Percentiles rank a stretch among this genome's conserved stretches.
Conservation (phyloP, 2,797 vertebrate genomes). For the Selene dorsalis region DNA sequence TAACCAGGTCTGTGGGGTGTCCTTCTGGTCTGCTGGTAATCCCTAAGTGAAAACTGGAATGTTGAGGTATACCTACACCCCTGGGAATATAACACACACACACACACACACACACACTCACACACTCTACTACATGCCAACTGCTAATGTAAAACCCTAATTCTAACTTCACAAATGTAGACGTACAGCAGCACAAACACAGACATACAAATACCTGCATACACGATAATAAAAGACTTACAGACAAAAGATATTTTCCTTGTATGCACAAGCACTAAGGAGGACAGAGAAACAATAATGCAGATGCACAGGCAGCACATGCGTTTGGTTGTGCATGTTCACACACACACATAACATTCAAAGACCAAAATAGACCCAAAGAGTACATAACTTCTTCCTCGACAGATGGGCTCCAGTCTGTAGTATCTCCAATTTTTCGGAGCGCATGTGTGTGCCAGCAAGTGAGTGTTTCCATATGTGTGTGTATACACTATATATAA, state of each 20-base stretch:
- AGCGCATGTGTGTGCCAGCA: not conserved
- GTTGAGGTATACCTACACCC: slow-evolving; percentile 68
- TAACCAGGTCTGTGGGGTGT: slow-evolving; percentile 35
- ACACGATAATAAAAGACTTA: not conserved
- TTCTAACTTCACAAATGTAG: not conserved
- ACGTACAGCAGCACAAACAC: not conserved
- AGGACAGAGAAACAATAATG: not conserved
- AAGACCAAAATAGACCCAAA: slow-evolving; percentile 50
- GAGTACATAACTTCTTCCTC: slow-evolving; percentile 27
- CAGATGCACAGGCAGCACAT: not conserved
- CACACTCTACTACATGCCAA: not conserved
- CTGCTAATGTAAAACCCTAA: not conserved
- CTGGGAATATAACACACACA: slow-evolving; percentile 64
- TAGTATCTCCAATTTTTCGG: slow-evolving; percentile 19
- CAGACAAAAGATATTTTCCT: not conserved
- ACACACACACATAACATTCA: not conserved
- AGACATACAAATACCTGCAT: slow-evolving; percentile 16
- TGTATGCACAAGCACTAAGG: not conserved
- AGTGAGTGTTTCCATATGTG: slow-evolving; percentile 15
- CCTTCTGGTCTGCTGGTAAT: slow-evolving; percentile 60
- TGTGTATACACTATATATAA: slow-evolving; percentile 30
- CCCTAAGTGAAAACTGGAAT: slow-evolving; percentile 57
- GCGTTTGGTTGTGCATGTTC: not conserved
- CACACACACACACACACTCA: not conserved
- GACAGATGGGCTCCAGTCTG: slow-evolving; percentile 38